Evolutionary conservation across 2,797 vertebrate species (phyloP).

Genomic region (Hydrocynus forskahlii): DNA sequence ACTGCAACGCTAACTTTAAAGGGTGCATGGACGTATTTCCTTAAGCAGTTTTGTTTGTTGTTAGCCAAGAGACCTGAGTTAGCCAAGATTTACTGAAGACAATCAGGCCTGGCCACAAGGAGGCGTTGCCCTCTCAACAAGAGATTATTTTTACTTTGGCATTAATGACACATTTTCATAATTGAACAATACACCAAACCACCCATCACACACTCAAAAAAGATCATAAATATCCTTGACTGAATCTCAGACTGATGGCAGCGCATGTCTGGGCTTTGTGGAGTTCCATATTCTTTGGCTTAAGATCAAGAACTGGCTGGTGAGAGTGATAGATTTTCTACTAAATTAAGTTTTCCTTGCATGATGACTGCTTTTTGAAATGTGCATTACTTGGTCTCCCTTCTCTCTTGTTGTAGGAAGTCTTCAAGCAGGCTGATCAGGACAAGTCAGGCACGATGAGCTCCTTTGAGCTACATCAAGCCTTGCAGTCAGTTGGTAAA

Average conservation of each 20-base stretch:
- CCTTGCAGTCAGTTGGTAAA: conserved; percentile 87
- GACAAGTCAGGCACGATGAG: conserved; percentile 91
- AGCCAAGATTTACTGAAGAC: too few species aligned
- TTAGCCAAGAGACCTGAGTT: too few species aligned
- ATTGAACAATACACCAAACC: too few species aligned
- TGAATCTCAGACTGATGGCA: conserved; percentile 84
- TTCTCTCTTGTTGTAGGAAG: conserved; percentile 69
- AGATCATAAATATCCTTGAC: conserved; percentile 70
- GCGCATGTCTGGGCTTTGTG: conserved; percentile 83
- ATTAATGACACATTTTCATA: too few species aligned
- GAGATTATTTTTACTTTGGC: not conserved
- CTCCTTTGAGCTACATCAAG: conserved; percentile 90
- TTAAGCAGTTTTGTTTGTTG: too few species aligned
- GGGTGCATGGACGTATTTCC: too few species aligned
- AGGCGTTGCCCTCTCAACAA: too few species aligned
- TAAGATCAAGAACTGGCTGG: conserved; percentile 92
- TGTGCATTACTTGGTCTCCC: not conserved
- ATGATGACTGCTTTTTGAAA: not conserved
- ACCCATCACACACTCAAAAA: too few species aligned
- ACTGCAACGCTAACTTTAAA: too few species aligned
- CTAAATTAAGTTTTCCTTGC: not conserved
- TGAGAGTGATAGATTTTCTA: conserved; percentile 66
- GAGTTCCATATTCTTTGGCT: conserved; percentile 94
- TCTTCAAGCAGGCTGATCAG: conserved; percentile 87
- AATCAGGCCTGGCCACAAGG: too few species aligned